A percentile compares a stretch with the other conserved stretches of the same genome.
Evolutionary conservation across 1,140 invertebrate genomes (phyloP).

Genomic region (Neodiprion virginianus): DNA sequence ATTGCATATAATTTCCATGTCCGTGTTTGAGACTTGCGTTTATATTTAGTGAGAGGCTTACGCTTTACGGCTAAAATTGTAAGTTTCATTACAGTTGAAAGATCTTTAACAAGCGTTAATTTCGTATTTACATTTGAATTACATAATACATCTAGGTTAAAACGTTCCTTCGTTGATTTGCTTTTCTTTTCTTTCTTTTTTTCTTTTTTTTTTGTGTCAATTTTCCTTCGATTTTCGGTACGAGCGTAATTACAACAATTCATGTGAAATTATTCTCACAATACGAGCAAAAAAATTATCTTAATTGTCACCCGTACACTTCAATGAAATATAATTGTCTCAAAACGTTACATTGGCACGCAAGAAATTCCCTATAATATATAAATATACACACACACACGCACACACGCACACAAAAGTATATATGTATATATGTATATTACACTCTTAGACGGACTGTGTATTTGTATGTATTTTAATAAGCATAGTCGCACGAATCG

Average conservation of each 20-base stretch:
- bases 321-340: background rate
- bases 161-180: background rate
- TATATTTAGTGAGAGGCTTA: conserved; percentile 51
- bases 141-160: background rate
- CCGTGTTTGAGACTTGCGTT: too few relatives aligned
- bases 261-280: too few relatives aligned
- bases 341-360: conserved; percentile 1
- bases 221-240: conserved; percentile 7
- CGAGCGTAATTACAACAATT: too few relatives aligned
- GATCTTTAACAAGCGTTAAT: conserved; percentile 49
- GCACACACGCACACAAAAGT: too few relatives aligned
- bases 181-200: background rate
- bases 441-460: too few relatives aligned
- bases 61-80: conserved; percentile 51
- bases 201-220: conserved; percentile 19
- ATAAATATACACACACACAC: too few relatives aligned
- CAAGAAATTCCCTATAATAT: background rate
- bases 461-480: too few relatives aligned
- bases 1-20: too few relatives aligned
- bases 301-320: background rate
- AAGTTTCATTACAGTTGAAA: conserved; percentile 55
- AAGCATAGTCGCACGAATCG: too few relatives aligned
- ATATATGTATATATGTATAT: background rate
- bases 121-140: background rate
- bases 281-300: too few relatives aligned